Evolutionary conservation across 23 tunicate genomes (phyloP).

Genomic region (Trididemnum miniatum): DNA sequence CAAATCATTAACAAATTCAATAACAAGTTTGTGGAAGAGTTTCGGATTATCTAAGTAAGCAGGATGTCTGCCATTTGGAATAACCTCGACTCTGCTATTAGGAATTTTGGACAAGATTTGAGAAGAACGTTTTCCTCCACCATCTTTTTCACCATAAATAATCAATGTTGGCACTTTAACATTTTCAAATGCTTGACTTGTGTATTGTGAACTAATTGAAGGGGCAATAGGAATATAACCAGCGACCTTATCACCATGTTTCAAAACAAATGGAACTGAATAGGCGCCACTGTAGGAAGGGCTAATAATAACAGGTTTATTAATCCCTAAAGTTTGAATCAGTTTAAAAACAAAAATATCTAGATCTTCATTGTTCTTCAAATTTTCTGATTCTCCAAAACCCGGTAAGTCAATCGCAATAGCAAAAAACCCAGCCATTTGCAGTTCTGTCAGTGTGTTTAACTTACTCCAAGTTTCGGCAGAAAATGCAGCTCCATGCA

Average conservation of each 20-base stretch:
- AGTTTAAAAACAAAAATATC: constrained; percentile 30
- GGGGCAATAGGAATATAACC: constrained; percentile 74
- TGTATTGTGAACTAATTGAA: constrained; percentile 10
- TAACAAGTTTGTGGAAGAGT: constrained; percentile 47
- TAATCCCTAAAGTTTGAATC: neutral
- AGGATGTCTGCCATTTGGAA: constrained; percentile 65
- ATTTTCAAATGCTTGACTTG: constrained; percentile 5
- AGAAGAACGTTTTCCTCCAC: constrained; percentile 2
- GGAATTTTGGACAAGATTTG: constrained; percentile 24
- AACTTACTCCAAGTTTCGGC: constrained; percentile 63
- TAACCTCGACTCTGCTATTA: neutral
- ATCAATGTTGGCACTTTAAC: constrained; percentile 42
- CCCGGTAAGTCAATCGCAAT: constrained; percentile 91
- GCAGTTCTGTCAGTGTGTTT: constrained; percentile 38
- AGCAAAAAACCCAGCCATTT: constrained; percentile 39
- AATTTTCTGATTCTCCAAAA: constrained; percentile 43
- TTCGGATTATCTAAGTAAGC: constrained; percentile 55
- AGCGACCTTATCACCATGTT: neutral
- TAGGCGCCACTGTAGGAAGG: constrained; percentile 75
- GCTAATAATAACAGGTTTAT: constrained; percentile 48
- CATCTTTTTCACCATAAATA: constrained; percentile 64
- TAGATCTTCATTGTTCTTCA: neutral
- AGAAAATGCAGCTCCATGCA: constrained; percentile 80
- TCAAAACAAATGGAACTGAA: constrained; percentile 58
- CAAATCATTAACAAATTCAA: constrained; percentile 24